Conservation (phyloP, 2,888 invertebrate species). For the Nipponacmea schrenckii region DNA sequence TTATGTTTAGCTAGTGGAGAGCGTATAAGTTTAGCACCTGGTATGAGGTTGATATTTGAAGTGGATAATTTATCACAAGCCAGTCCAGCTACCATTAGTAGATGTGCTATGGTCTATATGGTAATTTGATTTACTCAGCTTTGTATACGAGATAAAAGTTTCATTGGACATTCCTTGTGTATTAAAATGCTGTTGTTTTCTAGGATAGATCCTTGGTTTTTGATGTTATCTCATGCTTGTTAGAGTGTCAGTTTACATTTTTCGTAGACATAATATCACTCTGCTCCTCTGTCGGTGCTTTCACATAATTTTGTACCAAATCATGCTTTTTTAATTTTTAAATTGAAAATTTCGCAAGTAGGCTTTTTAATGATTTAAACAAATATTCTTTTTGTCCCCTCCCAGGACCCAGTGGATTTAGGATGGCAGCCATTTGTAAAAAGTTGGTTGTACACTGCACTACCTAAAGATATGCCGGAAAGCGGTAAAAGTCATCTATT, state of each 20-base stretch:
- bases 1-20: constrained; percentile 67
- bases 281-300: no score
- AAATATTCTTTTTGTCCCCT: not conserved
- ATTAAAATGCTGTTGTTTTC: no score
- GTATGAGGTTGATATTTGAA: constrained; percentile 67
- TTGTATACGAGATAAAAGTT: no score
- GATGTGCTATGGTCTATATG: constrained; percentile 69
- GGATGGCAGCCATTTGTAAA: constrained; percentile 66
- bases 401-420: constrained; percentile 65
- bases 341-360: no score
- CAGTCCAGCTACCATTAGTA: constrained; percentile 67
- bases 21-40: constrained; percentile 60
- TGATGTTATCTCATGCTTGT: no score
- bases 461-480: constrained; percentile 63
- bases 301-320: no score
- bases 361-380: no score
- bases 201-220: no score
- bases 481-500: constrained; percentile 60
- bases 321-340: no score
- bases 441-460: constrained; percentile 59
- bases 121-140: constrained; percentile 41
- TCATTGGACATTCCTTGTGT: no score
- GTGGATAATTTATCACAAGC: constrained; percentile 66
- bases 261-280: no score
- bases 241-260: no score